phyloP scores from a whole-genome alignment of 2,797 vertebrate species.

The Sebastes minor region DNA sequence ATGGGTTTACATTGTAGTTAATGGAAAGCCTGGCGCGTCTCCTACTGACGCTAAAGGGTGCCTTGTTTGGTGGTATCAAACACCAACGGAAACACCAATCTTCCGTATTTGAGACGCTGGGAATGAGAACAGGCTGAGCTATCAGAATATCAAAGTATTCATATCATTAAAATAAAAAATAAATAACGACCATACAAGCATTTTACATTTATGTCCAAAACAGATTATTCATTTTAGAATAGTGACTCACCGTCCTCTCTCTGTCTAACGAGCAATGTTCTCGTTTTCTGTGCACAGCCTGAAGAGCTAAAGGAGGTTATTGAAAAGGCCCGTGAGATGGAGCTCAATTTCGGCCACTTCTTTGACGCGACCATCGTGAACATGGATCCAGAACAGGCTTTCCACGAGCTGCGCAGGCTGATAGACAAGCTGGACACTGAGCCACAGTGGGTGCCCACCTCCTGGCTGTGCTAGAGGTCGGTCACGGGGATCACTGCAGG shows the following conservation, averaged over 20 bases:
- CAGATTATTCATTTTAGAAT: not conserved
- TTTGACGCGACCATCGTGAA: constrained; percentile 93
- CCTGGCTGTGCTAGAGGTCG: constrained; percentile 88
- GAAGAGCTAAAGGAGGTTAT: constrained; percentile 93
- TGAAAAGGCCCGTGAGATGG: constrained; percentile 97
- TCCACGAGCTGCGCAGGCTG: constrained; percentile 89
- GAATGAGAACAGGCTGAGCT: too few species aligned
- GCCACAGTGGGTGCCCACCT: constrained; percentile 96
- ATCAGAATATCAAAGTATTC: not conserved
- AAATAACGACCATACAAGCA: not conserved
- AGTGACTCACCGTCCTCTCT: not conserved
- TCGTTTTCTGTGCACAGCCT: constrained; percentile 76
- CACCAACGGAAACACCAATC: too few species aligned
- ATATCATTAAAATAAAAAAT: not conserved
- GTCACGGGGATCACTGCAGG: not conserved
- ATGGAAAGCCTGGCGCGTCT: too few species aligned
- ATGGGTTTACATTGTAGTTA: too few species aligned
- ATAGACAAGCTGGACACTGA: constrained; percentile 96
- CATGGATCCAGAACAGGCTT: constrained; percentile 89
- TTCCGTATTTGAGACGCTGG: too few species aligned
- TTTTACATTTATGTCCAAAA: not conserved
- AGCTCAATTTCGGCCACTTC: constrained; percentile 92
- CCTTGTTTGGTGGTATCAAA: too few species aligned
- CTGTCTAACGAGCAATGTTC: not conserved
- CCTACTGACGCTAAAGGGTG: too few species aligned